phyloP scores from a whole-genome alignment of 2,888 invertebrate genomes.

The Bombylius discolor region DNA sequence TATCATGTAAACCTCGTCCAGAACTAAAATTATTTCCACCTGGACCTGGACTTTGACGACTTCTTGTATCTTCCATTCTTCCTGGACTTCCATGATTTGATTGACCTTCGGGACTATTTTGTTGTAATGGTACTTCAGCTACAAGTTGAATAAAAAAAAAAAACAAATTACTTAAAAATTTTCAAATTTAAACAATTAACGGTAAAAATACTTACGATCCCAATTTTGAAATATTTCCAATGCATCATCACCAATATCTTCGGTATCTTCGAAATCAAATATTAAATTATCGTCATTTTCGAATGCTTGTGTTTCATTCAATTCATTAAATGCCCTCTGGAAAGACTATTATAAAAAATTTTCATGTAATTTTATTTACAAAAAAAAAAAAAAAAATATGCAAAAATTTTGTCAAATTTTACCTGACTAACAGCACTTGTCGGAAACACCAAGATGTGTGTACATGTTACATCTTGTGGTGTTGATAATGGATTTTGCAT shows the following conservation, averaged over 20 bases:
- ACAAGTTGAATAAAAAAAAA: constrained; percentile 4
- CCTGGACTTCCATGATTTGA: constrained; percentile 44
- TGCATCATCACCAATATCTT: constrained; percentile 41
- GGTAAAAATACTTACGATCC: constrained; percentile 33
- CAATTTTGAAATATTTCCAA: constrained; percentile 65
- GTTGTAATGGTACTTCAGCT: constrained; percentile 33
- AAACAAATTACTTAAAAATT: not conserved
- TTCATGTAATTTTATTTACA: not conserved
- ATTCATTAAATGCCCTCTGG: constrained; percentile 57
- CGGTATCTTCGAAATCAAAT: constrained; percentile 45
- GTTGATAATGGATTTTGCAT: constrained; percentile 86
- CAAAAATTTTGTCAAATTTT: constrained; percentile 11
- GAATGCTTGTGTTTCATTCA: constrained; percentile 33
- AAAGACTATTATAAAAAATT: constrained; percentile 41
- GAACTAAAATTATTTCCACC: constrained; percentile 38
- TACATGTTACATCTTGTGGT: constrained; percentile 91
- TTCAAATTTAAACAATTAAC: not conserved
- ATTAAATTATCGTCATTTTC: constrained; percentile 56
- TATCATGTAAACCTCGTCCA: constrained; percentile 25
- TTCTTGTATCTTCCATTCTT: constrained; percentile 35
- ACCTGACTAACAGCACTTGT: constrained; percentile 91
- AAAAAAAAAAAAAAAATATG: not conserved
- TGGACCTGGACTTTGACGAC: constrained; percentile 38
- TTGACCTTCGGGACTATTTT: constrained; percentile 43
- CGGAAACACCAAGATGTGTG: constrained; percentile 97